These are phyloP conservation scores for Platanista minor DNA, from an alignment of 2,113 vertebrate species.

Conservation along the genomic window DNA sequence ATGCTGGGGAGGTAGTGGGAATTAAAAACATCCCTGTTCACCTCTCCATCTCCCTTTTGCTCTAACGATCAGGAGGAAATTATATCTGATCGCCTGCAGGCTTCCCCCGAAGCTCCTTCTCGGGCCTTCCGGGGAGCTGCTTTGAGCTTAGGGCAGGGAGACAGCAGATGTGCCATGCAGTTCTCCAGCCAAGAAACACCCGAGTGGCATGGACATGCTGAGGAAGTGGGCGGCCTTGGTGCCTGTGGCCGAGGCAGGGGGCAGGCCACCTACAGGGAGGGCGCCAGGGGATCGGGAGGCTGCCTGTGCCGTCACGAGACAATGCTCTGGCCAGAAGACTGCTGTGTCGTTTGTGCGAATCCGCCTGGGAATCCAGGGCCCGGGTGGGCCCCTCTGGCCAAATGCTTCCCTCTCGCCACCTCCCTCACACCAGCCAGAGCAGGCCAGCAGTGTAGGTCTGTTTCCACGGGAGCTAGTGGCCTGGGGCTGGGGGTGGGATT, in stretches of 20 bases:
- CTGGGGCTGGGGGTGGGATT: background rate
- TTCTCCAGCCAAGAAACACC: constrained; percentile 76
- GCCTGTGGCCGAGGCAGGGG: constrained; percentile 12
- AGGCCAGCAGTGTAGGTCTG: background rate
- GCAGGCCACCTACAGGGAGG: constrained; percentile 53
- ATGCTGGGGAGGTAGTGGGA: background rate
- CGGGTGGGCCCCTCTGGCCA: background rate
- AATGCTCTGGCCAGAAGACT: background rate
- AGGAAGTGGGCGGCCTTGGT: background rate
- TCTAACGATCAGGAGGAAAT: constrained; percentile 64
- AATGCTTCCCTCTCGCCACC: background rate
- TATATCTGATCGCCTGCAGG: constrained; percentile 47
- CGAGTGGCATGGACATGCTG: constrained; percentile 28
- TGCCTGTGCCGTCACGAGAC: background rate
- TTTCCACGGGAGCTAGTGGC: background rate
- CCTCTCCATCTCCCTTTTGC: constrained; percentile 58
- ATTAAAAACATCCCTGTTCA: background rate
- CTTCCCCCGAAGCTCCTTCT: constrained; percentile 57
- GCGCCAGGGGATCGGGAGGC: background rate
- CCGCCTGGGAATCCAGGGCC: background rate
- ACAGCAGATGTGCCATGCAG: constrained; percentile 71
- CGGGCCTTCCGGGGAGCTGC: constrained; percentile 61
- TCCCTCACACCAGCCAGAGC: background rate
- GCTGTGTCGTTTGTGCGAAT: background rate
- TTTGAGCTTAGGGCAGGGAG: constrained; percentile 69